Evolutionary conservation across 2,888 invertebrate genomes (phyloP).

Genomic region (Melieria picta): DNA sequence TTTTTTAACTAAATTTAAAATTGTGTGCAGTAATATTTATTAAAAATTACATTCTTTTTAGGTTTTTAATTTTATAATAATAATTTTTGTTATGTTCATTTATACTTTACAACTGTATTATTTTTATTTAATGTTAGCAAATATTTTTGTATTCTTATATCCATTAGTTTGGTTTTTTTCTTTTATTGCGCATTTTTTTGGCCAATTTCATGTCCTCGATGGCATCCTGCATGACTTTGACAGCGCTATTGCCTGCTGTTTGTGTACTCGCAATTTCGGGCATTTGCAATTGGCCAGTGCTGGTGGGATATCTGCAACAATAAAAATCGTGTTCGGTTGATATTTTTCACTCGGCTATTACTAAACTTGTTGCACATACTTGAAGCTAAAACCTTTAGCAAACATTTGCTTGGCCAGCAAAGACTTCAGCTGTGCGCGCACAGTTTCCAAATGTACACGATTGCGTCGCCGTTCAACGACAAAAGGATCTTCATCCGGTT

Average conservation of each 20-base stretch:
- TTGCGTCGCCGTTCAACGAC: slow-evolving; percentile 60
- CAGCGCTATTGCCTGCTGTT: slow-evolving; percentile 62
- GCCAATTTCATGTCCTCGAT: slow-evolving; percentile 62
- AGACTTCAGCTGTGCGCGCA: slow-evolving; percentile 50
- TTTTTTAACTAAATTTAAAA: too few relatives aligned
- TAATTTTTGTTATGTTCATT: not conserved
- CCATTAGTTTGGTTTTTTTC: slow-evolving; percentile 42
- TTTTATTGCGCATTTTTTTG: slow-evolving; percentile 61
- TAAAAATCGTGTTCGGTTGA: not conserved
- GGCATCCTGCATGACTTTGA: slow-evolving; percentile 70
- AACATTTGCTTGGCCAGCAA: slow-evolving; percentile 71
- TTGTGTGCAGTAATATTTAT: not conserved
- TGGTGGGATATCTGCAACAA: slow-evolving; percentile 63
- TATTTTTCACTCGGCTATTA: not conserved
- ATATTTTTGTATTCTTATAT: not conserved
- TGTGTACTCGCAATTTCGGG: slow-evolving; percentile 25
- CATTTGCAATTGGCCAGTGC: slow-evolving; percentile 56
- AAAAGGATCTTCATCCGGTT: slow-evolving; percentile 62
- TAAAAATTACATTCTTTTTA: slow-evolving; percentile 17
- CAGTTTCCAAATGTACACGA: slow-evolving; percentile 54
- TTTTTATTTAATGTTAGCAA: not conserved
- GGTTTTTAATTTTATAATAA: slow-evolving; percentile 24
- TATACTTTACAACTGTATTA: too few relatives aligned
- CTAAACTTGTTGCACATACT: slow-evolving; percentile 42
- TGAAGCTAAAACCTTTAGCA: slow-evolving; percentile 75